Evolutionary conservation across 2,113 vertebrate species (phyloP), one percentile per base, ranked within the genome.

Genomic region (Glaucomys volans): DNA sequence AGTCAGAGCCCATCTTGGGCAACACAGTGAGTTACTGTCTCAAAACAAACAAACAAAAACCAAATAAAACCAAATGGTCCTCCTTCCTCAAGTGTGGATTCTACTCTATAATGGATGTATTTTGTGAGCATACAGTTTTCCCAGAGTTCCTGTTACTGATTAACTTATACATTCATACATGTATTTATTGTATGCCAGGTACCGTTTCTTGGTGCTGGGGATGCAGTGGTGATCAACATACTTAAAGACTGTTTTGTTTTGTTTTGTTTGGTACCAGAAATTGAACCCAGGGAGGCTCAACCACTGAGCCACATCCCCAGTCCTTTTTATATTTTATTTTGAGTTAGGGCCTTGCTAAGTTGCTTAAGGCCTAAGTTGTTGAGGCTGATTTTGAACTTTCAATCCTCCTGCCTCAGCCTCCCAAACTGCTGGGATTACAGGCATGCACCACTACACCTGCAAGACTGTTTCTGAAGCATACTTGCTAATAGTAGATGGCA

Each of bases 111-210:
- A 67, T 16, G 66, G 30, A 92, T 40, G 59, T 59, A 81, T 84
- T 94, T n/a, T 82, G 32, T 72, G 62, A 67, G 47, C 14, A 92
- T 40, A 50, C 10, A 17, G n/a, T 83, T 83, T 91, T 94, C 76
- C 62, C 47, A 90, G 92, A 66, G 47, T 18, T 20, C n/a, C 37
- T 72, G n/a, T 80, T 71, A 88, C 17, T 57, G 59, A 76, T 75
- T 76, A 82, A 76, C 52, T 86, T n/a, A 42, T 77, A 62, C 40
- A 90, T 59, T 95, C 35, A 50, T 42, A 50, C 35, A 66, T 50
- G 37, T 52, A 66, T 80, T 91, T 77, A 87, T 26, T 94, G 9
- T 64, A 50, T 47, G 18, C 13, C 8, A 80, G 50, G 50, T 16
- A 35, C 50, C 64, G 4, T 44, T 87, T 76, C 42, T 81, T 71